Evolutionary conservation across 2,888 invertebrate genomes (phyloP).

Genomic region (Blastobasis lacticolella): DNA sequence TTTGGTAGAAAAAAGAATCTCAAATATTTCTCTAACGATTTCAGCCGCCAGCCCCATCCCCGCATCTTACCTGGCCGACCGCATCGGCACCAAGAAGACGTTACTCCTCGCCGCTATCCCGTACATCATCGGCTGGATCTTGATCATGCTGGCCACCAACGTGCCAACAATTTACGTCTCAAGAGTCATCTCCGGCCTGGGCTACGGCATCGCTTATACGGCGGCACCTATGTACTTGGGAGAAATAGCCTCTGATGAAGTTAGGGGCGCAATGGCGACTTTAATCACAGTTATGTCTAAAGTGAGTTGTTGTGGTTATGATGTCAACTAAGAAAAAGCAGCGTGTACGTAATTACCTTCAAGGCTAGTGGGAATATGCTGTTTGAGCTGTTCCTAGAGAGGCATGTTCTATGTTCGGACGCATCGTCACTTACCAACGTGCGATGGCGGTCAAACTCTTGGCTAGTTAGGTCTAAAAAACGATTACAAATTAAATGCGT

Average conservation of each 20-base stretch:
- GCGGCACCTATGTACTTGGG: slow-evolving; percentile 77
- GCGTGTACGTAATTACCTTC: no score
- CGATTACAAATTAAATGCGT: no score
- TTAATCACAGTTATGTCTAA: slow-evolving; percentile 74
- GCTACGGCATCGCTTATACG: slow-evolving; percentile 76
- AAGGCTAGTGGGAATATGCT: no score
- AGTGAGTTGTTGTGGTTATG: slow-evolving; percentile 29
- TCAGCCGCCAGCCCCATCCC: slow-evolving; percentile 76
- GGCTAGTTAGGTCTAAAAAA: no score
- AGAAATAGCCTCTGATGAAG: slow-evolving; percentile 75
- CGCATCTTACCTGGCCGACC: slow-evolving; percentile 77
- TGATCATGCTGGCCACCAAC: slow-evolving; percentile 74
- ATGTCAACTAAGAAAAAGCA: no score
- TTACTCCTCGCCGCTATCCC: slow-evolving; percentile 75
- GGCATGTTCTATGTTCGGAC: no score
- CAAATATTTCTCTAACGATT: slow-evolving; percentile 17
- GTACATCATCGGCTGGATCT: slow-evolving; percentile 77
- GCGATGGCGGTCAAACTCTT: no score
- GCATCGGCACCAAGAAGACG: slow-evolving; percentile 77
- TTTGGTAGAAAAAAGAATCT: no score
- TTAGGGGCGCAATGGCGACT: slow-evolving; percentile 75
- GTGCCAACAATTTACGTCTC: slow-evolving; percentile 74
- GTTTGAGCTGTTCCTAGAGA: no score
- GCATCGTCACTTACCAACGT: no score
- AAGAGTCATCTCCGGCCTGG: slow-evolving; percentile 76